These are phyloP conservation scores for Pseudorhiza aurosa DNA, from an alignment of 30 jellyfish, hydroid and myxozoan genomes.

Conservation along the genomic window DNA sequence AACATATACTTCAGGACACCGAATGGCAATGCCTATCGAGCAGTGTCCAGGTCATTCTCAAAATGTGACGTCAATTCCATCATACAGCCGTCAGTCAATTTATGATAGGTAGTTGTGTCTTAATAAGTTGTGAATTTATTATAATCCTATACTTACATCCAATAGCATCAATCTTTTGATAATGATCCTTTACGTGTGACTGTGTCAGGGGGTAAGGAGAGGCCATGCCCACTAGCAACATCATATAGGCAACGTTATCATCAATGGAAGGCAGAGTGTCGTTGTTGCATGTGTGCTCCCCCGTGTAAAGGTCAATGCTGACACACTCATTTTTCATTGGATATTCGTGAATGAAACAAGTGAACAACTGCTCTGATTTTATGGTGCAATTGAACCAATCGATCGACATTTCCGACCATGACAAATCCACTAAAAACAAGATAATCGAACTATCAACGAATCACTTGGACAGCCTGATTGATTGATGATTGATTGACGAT, in stretches of 20 bases:
- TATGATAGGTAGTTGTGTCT: no score
- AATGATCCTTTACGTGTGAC: conserved; percentile 32
- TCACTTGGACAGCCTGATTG: no score
- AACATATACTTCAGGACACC: no score
- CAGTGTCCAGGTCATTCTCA: no score
- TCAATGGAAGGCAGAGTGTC: conserved; percentile 77
- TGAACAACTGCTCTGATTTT: conserved; percentile 56
- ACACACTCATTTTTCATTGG: background rate
- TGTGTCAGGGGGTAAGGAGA: conserved; percentile 12
- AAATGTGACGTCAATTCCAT: no score
- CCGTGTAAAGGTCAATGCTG: conserved; percentile 74
- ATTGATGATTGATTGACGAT: no score
- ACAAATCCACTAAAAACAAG: no score
- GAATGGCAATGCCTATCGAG: no score
- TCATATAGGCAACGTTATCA: conserved; percentile 60
- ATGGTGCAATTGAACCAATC: conserved; percentile 69
- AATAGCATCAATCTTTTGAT: conserved; percentile 27
- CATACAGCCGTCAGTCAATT: no score
- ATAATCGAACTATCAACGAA: no score
- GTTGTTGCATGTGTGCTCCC: background rate
- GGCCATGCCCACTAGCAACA: conserved; percentile 75
- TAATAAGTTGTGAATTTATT: no score
- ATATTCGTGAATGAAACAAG: conserved; percentile 52
- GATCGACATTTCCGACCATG: conserved; percentile 69
- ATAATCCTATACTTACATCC: conserved; percentile 32